Percentiles rank a stretch among this genome's conserved stretches.
These are phyloP conservation scores for Mirounga angustirostris DNA, from an alignment of 2,113 vertebrate genomes.

Conservation along the genomic window DNA sequence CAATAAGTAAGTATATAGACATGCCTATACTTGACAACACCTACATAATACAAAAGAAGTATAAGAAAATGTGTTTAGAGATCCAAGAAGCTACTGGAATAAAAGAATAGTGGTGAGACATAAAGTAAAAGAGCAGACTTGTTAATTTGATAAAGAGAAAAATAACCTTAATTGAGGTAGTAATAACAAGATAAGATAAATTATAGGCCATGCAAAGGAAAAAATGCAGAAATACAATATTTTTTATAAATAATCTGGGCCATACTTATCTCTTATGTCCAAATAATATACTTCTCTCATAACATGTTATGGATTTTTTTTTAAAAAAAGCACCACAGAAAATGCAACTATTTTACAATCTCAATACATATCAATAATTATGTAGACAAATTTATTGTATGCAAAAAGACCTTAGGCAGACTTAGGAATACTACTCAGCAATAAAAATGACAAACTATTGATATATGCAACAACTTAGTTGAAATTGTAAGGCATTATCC, in stretches of 20 bases:
- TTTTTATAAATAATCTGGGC: constrained; percentile 12
- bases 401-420: neutral
- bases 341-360: neutral
- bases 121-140: neutral
- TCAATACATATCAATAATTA: neutral
- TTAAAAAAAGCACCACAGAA: neutral
- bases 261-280: neutral
- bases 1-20: neutral
- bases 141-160: neutral
- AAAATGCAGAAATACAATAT: neutral
- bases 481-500: neutral
- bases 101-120: neutral
- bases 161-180: neutral
- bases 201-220: neutral
- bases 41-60: neutral
- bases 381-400: neutral
- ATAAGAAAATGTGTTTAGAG: neutral
- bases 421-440: neutral
- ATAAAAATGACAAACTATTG: neutral
- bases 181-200: neutral
- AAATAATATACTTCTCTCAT: constrained; percentile 4
- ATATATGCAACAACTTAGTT: neutral
- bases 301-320: neutral
- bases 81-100: neutral
- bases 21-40: neutral